phyloP scores from a whole-genome alignment of 2,888 invertebrate species.

The Drosophila kanekoi region DNA sequence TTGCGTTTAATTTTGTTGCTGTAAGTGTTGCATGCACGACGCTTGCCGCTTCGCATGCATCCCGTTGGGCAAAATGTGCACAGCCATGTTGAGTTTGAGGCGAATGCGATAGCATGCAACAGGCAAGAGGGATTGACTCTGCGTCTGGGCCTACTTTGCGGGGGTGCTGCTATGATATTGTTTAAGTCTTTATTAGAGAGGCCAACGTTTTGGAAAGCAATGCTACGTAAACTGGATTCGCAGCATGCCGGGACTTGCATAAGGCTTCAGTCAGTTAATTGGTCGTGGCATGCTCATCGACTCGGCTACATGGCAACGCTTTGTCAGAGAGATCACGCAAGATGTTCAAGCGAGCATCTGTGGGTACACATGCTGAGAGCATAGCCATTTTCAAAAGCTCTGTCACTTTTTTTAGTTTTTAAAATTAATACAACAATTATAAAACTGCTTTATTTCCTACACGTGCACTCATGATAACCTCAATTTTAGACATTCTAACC shows the following conservation, averaged over 20 bases:
- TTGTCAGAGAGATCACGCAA: constrained; percentile 49
- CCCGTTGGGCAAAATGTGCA: constrained; percentile 72
- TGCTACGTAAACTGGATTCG: constrained; percentile 49
- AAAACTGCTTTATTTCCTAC: neutral
- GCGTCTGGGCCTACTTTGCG: constrained; percentile 54
- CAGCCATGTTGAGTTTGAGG: constrained; percentile 52
- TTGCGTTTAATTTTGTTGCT: constrained; percentile 75
- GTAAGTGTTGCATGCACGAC: constrained; percentile 76
- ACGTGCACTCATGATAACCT: constrained; percentile 1
- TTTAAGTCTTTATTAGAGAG: constrained; percentile 69
- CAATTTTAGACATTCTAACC: constrained; percentile 20
- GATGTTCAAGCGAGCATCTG: constrained; percentile 12
- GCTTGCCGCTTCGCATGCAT: constrained; percentile 58
- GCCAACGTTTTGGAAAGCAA: constrained; percentile 26
- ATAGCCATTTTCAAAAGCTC: neutral
- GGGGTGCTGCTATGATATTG: constrained; percentile 68
- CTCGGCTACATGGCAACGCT: constrained; percentile 41
- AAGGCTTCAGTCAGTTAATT: constrained; percentile 68
- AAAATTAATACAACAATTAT: too few relatives aligned
- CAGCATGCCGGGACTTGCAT: constrained; percentile 44
- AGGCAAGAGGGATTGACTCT: constrained; percentile 11
- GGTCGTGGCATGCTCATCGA: constrained; percentile 67
- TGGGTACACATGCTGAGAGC: constrained; percentile 27
- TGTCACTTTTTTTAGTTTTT: constrained; percentile 3
- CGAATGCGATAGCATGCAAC: constrained; percentile 38